Base-by-base conservation (phyloP, 2,797 vertebrate genomes). In the Octomys mimax region DNA sequence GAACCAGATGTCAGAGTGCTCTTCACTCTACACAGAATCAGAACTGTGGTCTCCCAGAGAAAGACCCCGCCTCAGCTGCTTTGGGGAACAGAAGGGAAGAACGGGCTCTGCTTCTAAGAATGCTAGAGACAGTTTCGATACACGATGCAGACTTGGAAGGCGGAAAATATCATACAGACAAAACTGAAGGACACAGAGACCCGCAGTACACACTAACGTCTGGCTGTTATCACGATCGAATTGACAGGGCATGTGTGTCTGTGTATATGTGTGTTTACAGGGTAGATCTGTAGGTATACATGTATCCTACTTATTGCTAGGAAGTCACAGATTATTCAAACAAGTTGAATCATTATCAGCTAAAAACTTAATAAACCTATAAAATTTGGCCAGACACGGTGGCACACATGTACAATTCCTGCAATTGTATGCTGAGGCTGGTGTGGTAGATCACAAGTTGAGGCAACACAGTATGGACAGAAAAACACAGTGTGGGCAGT, bases 1-100 rank as follows among this genome's bases (percentile, higher is more conserved):
- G 78, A 92, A 87, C 79, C n/a, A 0, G 59, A 84, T 68, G 94
- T 95, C 92, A 85, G 59, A 93, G 52, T 6, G 46, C 31, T 59
- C 75, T 52, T 11, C 61, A 24, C 75, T 77, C 49, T 19, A 36
- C 36, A 70, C 33, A 39, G 84, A 78, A 94, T 88, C 73, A 77
- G 64, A 94, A 87, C 24, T 11, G 33, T 1, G 0, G 33, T 33
- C 59, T 80, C 61, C 79, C 75, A 94, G 89, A 83, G 39, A 93
- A 77, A 87, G 94, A 83, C 68, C 82, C 46, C 68, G 52, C 62
- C 59, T 31, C 62, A 62, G 92, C 39, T 46, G 39, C 91, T 57
- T 24, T 39, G 62, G 1, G 10, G 36, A 83, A 22, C 4, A 52
- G 13, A 89, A 22, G 54, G 31, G 86, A 82, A 80, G n/a, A 92